These are phyloP conservation scores for Tragelaphus scriptus DNA, from an alignment of 2,113 vertebrate genomes.

Conservation along the genomic window DNA sequence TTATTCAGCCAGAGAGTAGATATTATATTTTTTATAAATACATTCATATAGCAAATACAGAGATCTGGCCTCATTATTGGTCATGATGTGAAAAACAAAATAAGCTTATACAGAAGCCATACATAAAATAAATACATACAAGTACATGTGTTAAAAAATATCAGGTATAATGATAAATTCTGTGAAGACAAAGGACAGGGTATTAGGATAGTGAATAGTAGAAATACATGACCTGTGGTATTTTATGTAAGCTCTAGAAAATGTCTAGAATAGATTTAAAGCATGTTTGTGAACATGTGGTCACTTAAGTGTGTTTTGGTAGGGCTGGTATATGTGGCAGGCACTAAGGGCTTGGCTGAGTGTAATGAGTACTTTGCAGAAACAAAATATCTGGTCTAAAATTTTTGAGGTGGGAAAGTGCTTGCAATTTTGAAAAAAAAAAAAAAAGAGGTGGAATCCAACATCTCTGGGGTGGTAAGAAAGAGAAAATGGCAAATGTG, in stretches of 20 bases:
- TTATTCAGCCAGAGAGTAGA: background rate
- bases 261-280: background rate
- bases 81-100: background rate
- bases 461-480: fast-evolving
- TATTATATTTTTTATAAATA: background rate
- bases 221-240: background rate
- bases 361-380: background rate
- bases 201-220: background rate
- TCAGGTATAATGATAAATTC: background rate
- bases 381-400: background rate
- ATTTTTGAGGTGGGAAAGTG: background rate
- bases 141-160: background rate
- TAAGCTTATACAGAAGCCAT: background rate
- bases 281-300: background rate
- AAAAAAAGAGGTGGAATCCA: background rate
- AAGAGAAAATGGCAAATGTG: background rate
- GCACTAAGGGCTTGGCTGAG: background rate
- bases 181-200: background rate
- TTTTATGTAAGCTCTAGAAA: background rate
- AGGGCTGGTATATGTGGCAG: fast-evolving
- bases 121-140: background rate
- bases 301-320: background rate
- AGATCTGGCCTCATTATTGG: background rate
- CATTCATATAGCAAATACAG: background rate
- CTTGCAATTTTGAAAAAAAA: background rate